Base-by-base conservation (phyloP, 2,113 vertebrate species). In the Notiomystis cincta region DNA sequence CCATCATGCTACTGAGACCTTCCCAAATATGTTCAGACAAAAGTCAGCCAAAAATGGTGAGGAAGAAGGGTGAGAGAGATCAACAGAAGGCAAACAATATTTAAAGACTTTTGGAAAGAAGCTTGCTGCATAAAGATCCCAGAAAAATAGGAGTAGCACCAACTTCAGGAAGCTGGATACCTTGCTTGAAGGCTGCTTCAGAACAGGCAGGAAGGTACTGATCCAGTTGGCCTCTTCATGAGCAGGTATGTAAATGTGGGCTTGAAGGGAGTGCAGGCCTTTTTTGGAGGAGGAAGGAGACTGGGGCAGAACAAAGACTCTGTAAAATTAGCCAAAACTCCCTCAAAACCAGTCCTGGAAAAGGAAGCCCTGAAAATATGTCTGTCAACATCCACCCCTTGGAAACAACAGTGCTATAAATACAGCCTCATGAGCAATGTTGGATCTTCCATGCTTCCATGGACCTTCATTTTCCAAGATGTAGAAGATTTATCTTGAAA, bases 181-280 rank as follows among this genome's bases (percentile, higher is more conserved):
- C 6, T 61, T 65, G 45, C 2, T 28, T 87, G 64, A 65, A 45
- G 15, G 16, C 20, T 66, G 19, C 35, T 78, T 87, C 60, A 42
- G 37, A 57, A 20, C 2, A 2, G 45, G 25, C 28, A 62, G 18
- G 14, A 16, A 48, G 12, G 7, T 35, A 47, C 19, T 18, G 30
- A 38, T 64, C 23, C 44, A 38, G 23, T 0, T 58, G 64, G 16
- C 14, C 13, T n/a, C 25, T 70, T 84, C 42, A 37, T 19, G 28
- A 31, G 15, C n/a, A 61, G 22, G 8, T 82, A 27, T 35, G 25
- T 54, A 87, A 80, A 56, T 65, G 19, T 22, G 33, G 30, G 12
- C 47, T 64, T 66, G 15, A 42, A 72, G 16, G 24, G 23, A 11
- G 4, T 42, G 18, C 0, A 0, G 37, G 47, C 4, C 42, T 84